Percentiles rank a stretch among this genome's conserved stretches.
Evolutionary conservation across 2,797 vertebrate species (phyloP).

Genomic region (Eospalax fontanierii): DNA sequence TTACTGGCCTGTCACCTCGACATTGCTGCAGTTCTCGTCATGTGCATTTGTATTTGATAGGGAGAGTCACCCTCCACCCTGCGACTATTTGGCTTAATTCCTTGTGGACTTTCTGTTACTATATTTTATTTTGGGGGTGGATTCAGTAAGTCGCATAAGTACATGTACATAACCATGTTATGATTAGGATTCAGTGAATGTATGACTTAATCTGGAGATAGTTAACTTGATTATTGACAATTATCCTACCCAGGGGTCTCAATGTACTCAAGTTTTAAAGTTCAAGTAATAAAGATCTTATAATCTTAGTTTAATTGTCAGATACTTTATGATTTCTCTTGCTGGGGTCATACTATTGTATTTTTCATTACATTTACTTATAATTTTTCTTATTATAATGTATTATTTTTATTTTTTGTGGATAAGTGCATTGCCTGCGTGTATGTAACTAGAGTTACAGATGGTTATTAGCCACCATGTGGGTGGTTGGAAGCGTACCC

Average conservation of each 20-base stretch:
- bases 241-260: background rate
- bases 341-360: background rate
- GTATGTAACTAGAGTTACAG: too few species aligned
- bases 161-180: background rate
- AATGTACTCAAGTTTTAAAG: constrained; percentile 31
- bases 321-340: background rate
- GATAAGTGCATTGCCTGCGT: too few species aligned
- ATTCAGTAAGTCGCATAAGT: constrained; percentile 8
- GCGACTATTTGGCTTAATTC: constrained; percentile 11
- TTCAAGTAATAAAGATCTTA: constrained; percentile 4
- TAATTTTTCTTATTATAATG: background rate
- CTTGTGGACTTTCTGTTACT: background rate
- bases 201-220: constrained; percentile 25
- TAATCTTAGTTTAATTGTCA: constrained; percentile 52
- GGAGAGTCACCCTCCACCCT: background rate
- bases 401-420: background rate
- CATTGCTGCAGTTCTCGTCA: background rate
- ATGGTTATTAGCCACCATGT: too few species aligned
- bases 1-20: background rate
- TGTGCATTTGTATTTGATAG: constrained; percentile 10
- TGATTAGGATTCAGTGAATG: background rate
- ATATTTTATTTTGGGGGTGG: background rate
- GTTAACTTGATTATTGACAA: background rate
- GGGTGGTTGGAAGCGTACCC: too few species aligned
- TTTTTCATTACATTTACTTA: constrained; percentile 33